A percentile compares a stretch with the other conserved stretches of the same genome.
These are phyloP conservation scores for Ophraella communa DNA, from an alignment of 2,888 invertebrate genomes.

Conservation along the genomic window DNA sequence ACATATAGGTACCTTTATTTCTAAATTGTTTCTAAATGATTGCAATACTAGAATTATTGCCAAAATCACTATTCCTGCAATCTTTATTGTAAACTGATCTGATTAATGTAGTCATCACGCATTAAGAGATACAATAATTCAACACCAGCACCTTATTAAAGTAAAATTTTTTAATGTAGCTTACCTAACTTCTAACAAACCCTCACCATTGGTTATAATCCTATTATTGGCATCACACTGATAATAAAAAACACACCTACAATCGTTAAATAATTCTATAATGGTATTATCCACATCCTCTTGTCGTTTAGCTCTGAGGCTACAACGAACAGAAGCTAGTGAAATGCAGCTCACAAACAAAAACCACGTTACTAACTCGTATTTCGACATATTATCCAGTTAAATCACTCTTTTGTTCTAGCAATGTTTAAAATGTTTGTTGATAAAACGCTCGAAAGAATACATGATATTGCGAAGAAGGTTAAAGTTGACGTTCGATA, in stretches of 20 bases:
- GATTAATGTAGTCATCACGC: too few relatives aligned
- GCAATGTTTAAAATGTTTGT: background rate
- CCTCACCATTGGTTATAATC: conserved; percentile 36
- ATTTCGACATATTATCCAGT: background rate
- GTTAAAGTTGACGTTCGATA: background rate
- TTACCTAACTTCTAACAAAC: conserved; percentile 34
- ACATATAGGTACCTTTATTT: too few relatives aligned
- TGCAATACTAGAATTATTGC: too few relatives aligned
- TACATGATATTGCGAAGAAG: background rate
- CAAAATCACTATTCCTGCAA: too few relatives aligned
- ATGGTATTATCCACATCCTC: conserved; percentile 17
- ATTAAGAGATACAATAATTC: too few relatives aligned
- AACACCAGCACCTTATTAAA: background rate
- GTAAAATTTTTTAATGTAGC: background rate
- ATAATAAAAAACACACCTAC: conserved; percentile 40
- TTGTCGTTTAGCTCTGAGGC: conserved; percentile 1
- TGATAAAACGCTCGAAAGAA: background rate
- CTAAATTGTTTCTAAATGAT: too few relatives aligned
- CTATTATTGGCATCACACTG: conserved; percentile 40
- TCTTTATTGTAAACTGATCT: too few relatives aligned
- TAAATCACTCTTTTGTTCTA: too few relatives aligned
- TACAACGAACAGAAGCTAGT: background rate
- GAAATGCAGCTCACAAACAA: background rate
- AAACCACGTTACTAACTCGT: background rate
- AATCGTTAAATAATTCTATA: conserved; percentile 39